Base-by-base conservation (phyloP, 2,888 invertebrate species). In the Poecilobothrus nobilitatus region DNA sequence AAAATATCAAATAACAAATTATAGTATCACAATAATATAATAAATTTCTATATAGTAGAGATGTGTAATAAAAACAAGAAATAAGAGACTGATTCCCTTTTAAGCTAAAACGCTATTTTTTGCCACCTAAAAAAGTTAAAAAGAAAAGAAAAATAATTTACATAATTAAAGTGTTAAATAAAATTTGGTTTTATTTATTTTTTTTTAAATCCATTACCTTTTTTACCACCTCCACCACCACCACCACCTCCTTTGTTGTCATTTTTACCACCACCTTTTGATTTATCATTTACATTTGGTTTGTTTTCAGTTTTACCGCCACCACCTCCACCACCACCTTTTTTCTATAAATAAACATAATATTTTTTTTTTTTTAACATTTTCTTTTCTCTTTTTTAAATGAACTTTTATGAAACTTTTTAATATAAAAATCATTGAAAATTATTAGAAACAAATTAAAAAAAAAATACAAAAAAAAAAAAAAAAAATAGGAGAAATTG, bases 171-270 rank as follows among this genome's bases (percentile, higher is more conserved):
- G 27, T 27, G 27, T 27, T 37, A 37, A 10, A 8, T 34, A 34
- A 34, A 34, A 34, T 34, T 34, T 34, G 34, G 34, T 37, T 37
- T 18, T 41, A 41, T 12, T 41, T 41, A 5, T 41, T 62, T 64
- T 70, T 44, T n/a, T 70, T 71, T 72, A 78, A 79, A 68, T 79
- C 79, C 67, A 73, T 76, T 78, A 70, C 81, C 80, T 71, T 80
- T 80, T 70, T 80, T 80, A 20, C 76, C 78, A 65, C 75, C 77
- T 33, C 73, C 75, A 41, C 71, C 75, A n/a, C 27, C 75, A n/a
- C 27, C 27, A 5, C 70, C 74, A 44, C 73, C 75, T 10, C 70
- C 74, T 67, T 73, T 70, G 33, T 74, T 70, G 72, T 79, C 80
- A 70, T 75, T 78, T n/a, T 78, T 79, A 66, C 73, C 76, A 68